phyloP scores from a whole-genome alignment of 2,797 vertebrate species.

The Micrastur ruficollis region DNA sequence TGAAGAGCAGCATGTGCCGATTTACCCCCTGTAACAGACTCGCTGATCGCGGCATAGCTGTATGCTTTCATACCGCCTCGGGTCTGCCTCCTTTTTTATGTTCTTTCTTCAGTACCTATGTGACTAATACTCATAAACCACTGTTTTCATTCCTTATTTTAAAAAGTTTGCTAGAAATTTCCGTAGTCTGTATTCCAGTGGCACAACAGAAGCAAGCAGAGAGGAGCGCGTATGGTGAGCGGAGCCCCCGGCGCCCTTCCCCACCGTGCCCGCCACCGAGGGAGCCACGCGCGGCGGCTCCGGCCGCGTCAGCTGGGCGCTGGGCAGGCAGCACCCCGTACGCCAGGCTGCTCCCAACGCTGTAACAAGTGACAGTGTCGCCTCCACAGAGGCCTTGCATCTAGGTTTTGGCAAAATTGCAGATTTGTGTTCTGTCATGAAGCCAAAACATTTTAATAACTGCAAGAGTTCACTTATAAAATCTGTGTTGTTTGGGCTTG shows the following conservation, averaged over 20 bases:
- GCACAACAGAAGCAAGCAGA: neutral
- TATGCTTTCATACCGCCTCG: neutral
- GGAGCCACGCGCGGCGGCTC: neutral
- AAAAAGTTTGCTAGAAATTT: neutral
- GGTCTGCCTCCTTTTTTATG: neutral
- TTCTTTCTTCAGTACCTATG: neutral
- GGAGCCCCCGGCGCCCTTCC: neutral
- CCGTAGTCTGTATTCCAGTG: neutral
- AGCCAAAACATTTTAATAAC: slow-evolving; percentile 5
- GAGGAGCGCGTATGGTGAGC: fast-evolving
- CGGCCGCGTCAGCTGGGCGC: neutral
- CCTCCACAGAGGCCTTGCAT: neutral
- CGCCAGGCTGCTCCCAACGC: neutral
- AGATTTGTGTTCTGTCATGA: neutral
- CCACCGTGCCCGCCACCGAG: fast-evolving
- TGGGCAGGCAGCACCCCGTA: neutral
- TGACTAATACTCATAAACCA: neutral
- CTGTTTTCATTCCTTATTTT: neutral
- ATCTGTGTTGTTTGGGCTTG: neutral
- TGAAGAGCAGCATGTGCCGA: neutral
- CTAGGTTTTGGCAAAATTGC: neutral
- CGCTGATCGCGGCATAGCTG: neutral
- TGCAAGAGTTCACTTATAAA: neutral
- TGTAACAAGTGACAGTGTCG: neutral
- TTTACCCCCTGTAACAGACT: neutral